These are phyloP conservation scores for Phortica magna DNA, from an alignment of 2,888 invertebrate species.

Conservation along the genomic window DNA sequence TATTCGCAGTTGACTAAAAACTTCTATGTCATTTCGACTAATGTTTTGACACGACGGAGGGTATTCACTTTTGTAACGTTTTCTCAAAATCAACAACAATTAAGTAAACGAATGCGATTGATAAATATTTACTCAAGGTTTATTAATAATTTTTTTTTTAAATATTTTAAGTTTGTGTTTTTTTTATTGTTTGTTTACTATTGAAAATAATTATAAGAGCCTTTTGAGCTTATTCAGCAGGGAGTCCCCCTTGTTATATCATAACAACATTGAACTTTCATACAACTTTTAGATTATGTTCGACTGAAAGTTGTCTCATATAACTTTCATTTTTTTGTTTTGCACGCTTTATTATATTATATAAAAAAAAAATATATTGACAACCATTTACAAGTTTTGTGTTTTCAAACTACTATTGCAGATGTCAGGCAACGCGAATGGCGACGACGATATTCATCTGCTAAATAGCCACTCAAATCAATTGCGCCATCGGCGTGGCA, in stretches of 20 bases:
- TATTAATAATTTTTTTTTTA: background rate
- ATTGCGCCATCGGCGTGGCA: constrained; percentile 1
- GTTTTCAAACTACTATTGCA: background rate
- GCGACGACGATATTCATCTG: background rate
- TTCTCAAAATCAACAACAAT: background rate
- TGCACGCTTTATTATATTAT: background rate
- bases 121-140: background rate
- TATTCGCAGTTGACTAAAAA: too few species aligned
- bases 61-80: background rate
- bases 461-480: constrained; percentile 1
- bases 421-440: background rate
- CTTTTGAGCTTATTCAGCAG: background rate
- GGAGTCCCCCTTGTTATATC: background rate
- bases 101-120: background rate
- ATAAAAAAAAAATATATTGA: background rate
- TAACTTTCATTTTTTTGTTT: background rate
- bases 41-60: background rate
- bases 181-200: background rate
- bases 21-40: too few species aligned
- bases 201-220: background rate
- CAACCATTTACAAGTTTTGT: constrained; percentile 8
- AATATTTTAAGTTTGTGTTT: too few species aligned
- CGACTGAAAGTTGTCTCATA: background rate
- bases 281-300: background rate
- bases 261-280: background rate